These are phyloP conservation scores for Hippasteria phrygiana DNA, from an alignment of 53 echinoderm and acorn worm species.

Conservation along the genomic window DNA sequence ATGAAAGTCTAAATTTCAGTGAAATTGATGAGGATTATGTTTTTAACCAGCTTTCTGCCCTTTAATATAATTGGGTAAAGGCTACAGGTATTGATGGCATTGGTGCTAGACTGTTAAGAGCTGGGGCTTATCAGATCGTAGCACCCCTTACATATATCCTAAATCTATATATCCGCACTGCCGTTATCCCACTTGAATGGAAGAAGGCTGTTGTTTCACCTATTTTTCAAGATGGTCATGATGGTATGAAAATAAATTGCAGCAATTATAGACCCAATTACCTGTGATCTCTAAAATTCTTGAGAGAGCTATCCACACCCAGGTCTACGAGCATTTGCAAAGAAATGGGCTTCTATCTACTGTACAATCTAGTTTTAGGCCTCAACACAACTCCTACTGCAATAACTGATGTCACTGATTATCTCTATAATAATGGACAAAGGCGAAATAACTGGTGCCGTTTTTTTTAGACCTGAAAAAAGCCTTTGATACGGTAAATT, in stretches of 20 bases:
- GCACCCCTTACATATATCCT: constrained; percentile 9
- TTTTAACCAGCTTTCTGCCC: constrained; percentile 13
- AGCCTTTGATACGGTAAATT: too few species aligned
- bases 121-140: constrained; percentile 6
- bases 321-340: constrained; percentile 6
- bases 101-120: constrained; percentile 17
- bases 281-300: constrained; percentile 40
- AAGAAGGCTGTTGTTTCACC: constrained; percentile 34
- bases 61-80: background rate
- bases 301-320: constrained; percentile 15
- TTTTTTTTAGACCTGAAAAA: too few species aligned
- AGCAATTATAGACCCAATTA: constrained; percentile 37
- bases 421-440: too few species aligned
- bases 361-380: too few species aligned
- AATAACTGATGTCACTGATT: too few species aligned
- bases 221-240: constrained; percentile 29
- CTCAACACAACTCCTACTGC: too few species aligned
- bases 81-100: constrained; percentile 22
- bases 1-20: constrained; percentile 23
- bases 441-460: too few species aligned
- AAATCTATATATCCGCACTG: constrained; percentile 7
- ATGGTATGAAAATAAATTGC: constrained; percentile 18
- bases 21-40: constrained; percentile 40
- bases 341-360: too few species aligned
- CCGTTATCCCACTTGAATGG: constrained; percentile 19